A percentile compares a stretch with the other conserved stretches of the same genome.
Evolutionary conservation across 2,888 invertebrate genomes (phyloP).

Genomic region (Petrolisthes manimaculis): DNA sequence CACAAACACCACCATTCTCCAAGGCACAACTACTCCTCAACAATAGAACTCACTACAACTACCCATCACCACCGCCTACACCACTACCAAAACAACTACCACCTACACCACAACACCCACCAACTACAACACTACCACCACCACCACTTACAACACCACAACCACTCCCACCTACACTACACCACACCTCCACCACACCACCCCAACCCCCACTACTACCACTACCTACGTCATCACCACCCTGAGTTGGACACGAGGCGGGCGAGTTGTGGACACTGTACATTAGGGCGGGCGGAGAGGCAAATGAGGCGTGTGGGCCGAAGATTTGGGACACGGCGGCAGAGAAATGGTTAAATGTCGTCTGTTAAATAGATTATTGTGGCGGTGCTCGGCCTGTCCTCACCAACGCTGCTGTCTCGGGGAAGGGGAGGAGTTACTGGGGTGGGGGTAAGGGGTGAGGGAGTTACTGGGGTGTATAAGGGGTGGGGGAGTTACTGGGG

Average conservation of each 20-base stretch:
- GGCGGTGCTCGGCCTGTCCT: neutral
- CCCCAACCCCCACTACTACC: neutral
- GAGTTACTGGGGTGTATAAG: neutral
- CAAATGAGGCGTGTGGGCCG: constrained; percentile 46
- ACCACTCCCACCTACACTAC: too few relatives aligned
- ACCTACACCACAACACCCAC: too few relatives aligned
- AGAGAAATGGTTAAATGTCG: constrained; percentile 53
- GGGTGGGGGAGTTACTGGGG: neutral
- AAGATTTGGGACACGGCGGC: constrained; percentile 32
- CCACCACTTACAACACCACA: too few relatives aligned
- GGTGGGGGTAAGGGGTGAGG: neutral
- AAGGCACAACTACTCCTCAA: neutral
- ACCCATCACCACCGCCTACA: neutral
- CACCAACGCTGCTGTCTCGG: neutral
- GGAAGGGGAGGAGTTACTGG: neutral
- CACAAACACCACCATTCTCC: neutral
- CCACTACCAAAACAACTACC: neutral
- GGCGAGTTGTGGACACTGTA: constrained; percentile 28
- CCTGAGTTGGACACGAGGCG: neutral
- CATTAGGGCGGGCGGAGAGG: constrained; percentile 39
- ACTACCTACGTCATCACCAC: too few relatives aligned
- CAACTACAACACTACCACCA: too few relatives aligned
- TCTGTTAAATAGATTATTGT: constrained; percentile 54
- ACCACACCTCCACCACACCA: neutral
- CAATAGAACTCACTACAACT: neutral